Conservation (phyloP, 2,113 vertebrate genomes). For the Xenus cinereus region DNA sequence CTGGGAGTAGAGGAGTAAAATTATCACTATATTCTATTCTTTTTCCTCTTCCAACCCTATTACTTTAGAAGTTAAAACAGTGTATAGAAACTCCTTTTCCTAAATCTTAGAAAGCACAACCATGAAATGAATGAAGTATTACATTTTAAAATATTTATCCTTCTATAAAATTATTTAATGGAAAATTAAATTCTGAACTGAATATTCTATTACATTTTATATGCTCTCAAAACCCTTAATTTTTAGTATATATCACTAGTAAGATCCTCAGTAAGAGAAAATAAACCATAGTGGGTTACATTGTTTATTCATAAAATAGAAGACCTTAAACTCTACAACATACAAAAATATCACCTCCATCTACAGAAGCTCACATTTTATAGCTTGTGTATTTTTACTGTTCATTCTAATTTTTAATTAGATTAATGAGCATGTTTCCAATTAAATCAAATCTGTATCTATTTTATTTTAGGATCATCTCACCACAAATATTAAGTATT, state of each 20-base stretch:
- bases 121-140: not conserved
- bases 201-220: not conserved
- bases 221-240: not conserved
- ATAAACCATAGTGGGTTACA: not conserved
- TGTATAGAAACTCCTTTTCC: not conserved
- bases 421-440: not conserved
- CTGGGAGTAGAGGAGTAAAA: not conserved
- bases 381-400: not conserved
- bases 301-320: not conserved
- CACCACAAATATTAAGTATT: not conserved
- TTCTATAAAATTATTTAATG: not conserved
- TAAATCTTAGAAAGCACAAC: not conserved
- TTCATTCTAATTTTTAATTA: not conserved
- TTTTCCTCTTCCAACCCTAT: not conserved
- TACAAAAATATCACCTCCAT: not conserved
- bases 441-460: not conserved
- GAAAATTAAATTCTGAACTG: constrained; percentile 26
- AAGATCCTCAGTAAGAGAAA: not conserved
- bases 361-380: not conserved
- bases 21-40: not conserved
- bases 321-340: not conserved
- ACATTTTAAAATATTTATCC: constrained; percentile 5
- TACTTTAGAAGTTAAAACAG: not conserved
- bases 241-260: not conserved
- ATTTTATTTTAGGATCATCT: not conserved